Conservation (phyloP, 2,888 invertebrate genomes). For the Eristalis pertinax region DNA sequence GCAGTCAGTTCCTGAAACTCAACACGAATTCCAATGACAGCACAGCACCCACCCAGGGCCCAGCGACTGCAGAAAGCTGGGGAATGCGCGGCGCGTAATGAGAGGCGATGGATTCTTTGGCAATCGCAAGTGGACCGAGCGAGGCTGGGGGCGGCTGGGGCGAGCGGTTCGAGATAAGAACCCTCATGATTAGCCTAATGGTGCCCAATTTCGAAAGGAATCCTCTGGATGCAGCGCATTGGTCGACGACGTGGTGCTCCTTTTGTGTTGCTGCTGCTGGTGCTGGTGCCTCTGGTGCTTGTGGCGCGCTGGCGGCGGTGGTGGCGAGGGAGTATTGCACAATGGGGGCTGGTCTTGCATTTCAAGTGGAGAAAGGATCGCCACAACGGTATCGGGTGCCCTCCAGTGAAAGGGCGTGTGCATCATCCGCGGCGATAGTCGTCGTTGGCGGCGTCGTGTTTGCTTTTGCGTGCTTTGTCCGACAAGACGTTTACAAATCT, state of each 20-base stretch:
- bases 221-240: slow-evolving; percentile 32
- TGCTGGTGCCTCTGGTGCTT: neutral
- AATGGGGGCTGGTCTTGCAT: slow-evolving; percentile 48
- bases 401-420: slow-evolving; percentile 23
- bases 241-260: slow-evolving; percentile 4
- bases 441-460: slow-evolving; percentile 41
- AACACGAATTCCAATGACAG: slow-evolving; percentile 47
- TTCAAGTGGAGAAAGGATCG: slow-evolving; percentile 58
- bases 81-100: slow-evolving; percentile 9
- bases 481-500: slow-evolving; percentile 64
- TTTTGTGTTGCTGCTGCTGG: slow-evolving; percentile 21
- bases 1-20: slow-evolving; percentile 52
- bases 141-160: neutral
- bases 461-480: slow-evolving; percentile 54
- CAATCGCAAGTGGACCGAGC: slow-evolving; percentile 40
- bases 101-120: slow-evolving; percentile 42
- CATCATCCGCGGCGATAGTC: too few relatives aligned
- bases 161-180: neutral
- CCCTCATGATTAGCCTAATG: slow-evolving; percentile 45
- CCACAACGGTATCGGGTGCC: slow-evolving; percentile 21
- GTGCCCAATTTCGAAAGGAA: slow-evolving; percentile 60
- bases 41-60: slow-evolving; percentile 9
- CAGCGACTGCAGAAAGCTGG: neutral
- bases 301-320: neutral
- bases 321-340: neutral